A percentile compares a stretch with the other conserved stretches of the same genome.
These are phyloP conservation scores for Equus quagga DNA, from an alignment of 2,113 vertebrate species.

Conservation along the genomic window DNA sequence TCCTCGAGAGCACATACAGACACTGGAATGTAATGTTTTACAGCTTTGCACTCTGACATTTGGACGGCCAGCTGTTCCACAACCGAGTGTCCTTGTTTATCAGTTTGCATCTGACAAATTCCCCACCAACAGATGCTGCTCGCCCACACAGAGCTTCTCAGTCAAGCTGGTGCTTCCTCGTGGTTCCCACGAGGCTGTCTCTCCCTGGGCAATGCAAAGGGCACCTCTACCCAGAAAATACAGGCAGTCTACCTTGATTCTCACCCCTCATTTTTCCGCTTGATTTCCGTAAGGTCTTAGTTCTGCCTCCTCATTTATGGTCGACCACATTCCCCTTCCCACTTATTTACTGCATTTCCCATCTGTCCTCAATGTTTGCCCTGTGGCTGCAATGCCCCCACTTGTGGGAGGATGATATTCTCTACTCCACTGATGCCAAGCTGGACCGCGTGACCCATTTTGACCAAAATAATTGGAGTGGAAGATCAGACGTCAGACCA, in stretches of 20 bases:
- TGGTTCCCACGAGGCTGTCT: background rate
- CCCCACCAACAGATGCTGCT: background rate
- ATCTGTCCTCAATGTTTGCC: fast-evolving
- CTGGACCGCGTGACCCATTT: background rate
- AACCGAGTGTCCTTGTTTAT: background rate
- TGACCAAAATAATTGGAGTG: background rate
- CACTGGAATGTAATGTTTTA: fast-evolving
- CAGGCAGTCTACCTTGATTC: fast-evolving
- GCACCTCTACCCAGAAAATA: fast-evolving
- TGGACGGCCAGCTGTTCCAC: fast-evolving
- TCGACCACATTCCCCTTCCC: fast-evolving
- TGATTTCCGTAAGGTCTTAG: background rate
- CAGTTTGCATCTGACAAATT: background rate
- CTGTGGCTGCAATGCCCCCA: fast-evolving
- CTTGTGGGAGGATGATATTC: fast-evolving
- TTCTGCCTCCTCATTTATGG: background rate
- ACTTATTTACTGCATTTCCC: background rate
- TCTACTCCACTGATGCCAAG: background rate
- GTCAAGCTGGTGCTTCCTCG: fast-evolving
- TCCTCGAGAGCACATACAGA: background rate
- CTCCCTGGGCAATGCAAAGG: fast-evolving
- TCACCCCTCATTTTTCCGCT: fast-evolving
- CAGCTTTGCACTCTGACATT: fast-evolving
- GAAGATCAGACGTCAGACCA: background rate
- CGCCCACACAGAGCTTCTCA: fast-evolving